Base-by-base conservation (phyloP, 2,797 vertebrate genomes). In the Rachycentron canadum region DNA sequence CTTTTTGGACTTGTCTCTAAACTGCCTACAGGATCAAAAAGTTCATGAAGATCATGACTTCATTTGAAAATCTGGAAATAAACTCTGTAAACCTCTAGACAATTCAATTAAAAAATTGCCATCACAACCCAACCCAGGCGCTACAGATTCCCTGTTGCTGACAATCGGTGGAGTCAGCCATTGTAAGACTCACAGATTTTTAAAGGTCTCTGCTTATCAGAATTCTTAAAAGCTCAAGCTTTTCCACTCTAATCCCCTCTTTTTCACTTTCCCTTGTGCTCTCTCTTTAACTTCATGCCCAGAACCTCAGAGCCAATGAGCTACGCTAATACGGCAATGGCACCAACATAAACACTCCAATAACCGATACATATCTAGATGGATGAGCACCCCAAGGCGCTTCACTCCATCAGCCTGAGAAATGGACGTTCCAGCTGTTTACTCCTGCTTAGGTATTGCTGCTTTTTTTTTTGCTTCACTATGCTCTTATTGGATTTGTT, bases 321-420 rank as follows among this genome's bases (percentile, higher is more conserved):
- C 60, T 82, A 75, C 14, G 21, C 71, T 78, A 84, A 83, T 53
- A 73, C 38, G 32, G 55, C 34, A 63, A 58, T 52, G 36, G 69
- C 72, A 78, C 40, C 60, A 71, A 81, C 76, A 73, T 28, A 82
- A 76, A 78, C 49, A 66, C 52, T 55, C 45, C 49, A 53, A 81
- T 25, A 78, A 66, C 62, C 56, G 43, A 73, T 71, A 32, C 3
- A 0, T 65, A 14, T 61, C 23, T 63, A 56, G 55, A 79, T 56
- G 69, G 76, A 85, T 83, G 19, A 52, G 79, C 69, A 72, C 70
- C 66, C 32, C 55, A 41, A 58, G 76, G 72, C 5, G 43, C 78
- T 60, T 41, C 76, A 63, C 78, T 87, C 78, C 76, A 81, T 84
- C 76, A 85, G 47, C 72, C 70, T 87, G 82, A 87, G 73, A 79